Evolutionary conservation across 2,888 invertebrate genomes (phyloP), one percentile per base, ranked within the genome.

Genomic region (Drepana falcataria): DNA sequence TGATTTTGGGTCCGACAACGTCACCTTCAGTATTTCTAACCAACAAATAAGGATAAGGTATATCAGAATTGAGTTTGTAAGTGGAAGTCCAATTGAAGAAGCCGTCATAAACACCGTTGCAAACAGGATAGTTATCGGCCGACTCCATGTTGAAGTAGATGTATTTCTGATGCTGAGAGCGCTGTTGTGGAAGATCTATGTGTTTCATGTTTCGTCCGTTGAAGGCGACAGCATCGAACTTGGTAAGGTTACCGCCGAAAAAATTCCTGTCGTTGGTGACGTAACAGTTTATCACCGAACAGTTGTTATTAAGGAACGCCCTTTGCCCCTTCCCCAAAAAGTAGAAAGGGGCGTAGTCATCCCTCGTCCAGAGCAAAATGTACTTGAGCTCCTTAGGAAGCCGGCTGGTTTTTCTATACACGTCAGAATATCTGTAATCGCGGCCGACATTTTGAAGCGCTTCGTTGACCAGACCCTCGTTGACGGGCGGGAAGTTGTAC

Each of bases 11-110:
- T 7, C 87, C 90, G 1, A 89, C 69, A 0, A 77, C 56, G n/a
- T 76, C 60, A 2, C 82, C 81, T 7, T 68, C 53, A 0, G 52
- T 59, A 56, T 90, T 73, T 53, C 64, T 75, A 35, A 90, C 73
- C 47, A 72, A 54, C 40, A 91, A 67, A 63, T 91, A 91, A 2
- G 80, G 74, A 44, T 64, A 78, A 0, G 78, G 80, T 54, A 91
- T 79, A 59, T 91, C 90, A 1, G 91, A 89, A 64, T 87, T 72
- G 2, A 89, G 67, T 68, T 73, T 82, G 47, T 91, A 91, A 0
- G 91, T 91, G 0, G 83, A 68, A 1, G 91, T 91, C 85, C 84
- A 86, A 60, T 91, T 91, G 49, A 91, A 91, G 56, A 80, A 90
- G 3, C 73, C 68, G n/a, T 91, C 83, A 44, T 73, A 89, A 34